Evolutionary conservation across 2,113 vertebrate species (phyloP).

Genomic region (Cheirogaleus medius): DNA sequence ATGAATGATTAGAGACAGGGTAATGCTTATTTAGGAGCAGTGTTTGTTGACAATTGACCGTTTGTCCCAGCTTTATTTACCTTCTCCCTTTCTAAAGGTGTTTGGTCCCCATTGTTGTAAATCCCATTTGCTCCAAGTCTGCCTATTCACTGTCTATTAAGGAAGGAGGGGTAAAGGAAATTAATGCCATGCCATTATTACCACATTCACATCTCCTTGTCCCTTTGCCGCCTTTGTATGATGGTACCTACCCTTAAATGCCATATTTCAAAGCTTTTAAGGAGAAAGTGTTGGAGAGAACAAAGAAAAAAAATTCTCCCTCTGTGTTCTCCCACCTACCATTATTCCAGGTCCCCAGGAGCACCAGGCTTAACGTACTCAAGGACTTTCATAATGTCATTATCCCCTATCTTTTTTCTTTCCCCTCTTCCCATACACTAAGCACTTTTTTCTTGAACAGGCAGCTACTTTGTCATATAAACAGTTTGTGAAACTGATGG

Average conservation of each 20-base stretch:
- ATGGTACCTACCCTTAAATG: neutral
- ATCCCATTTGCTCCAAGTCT: neutral
- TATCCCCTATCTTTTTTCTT: neutral
- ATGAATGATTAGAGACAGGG: neutral
- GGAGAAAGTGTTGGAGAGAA: neutral
- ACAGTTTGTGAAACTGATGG: neutral
- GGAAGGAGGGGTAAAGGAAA: neutral
- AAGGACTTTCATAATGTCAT: too few species aligned
- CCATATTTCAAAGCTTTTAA: neutral
- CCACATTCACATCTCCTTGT: too few species aligned
- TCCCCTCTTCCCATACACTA: neutral
- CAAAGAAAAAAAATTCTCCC: neutral
- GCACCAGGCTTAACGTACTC: neutral
- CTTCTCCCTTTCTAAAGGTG: neutral
- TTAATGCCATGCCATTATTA: accelerated
- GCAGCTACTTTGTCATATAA: neutral
- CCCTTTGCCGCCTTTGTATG: neutral
- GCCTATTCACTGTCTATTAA: neutral
- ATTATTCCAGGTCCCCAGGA: neutral
- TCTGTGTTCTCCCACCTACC: neutral
- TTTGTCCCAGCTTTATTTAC: neutral
- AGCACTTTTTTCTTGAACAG: neutral
- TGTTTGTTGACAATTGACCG: neutral
- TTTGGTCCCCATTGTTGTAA: neutral
- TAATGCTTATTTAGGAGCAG: neutral